phyloP scores from a whole-genome alignment of 2,888 invertebrate species.

The Rhopalosiphum nymphaeae region DNA sequence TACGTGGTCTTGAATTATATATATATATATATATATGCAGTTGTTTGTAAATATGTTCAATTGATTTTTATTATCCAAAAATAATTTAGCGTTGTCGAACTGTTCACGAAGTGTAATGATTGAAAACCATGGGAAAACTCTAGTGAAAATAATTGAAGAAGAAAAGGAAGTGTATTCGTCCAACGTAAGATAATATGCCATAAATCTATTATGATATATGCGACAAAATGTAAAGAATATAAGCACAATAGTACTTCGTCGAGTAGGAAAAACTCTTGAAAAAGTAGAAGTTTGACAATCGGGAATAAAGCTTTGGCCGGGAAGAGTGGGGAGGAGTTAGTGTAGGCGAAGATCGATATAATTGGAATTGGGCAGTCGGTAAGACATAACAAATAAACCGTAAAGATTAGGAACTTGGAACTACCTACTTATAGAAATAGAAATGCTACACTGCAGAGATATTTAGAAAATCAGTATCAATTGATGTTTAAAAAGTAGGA shows the following conservation, averaged over 20 bases:
- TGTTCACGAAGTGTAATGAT: background rate
- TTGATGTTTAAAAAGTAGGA: background rate
- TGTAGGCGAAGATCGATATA: too few species aligned
- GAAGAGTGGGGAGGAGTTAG: too few species aligned
- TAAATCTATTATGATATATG: background rate
- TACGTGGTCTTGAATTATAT: background rate
- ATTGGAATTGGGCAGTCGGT: too few species aligned
- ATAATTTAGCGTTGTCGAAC: background rate
- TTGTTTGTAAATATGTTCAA: background rate
- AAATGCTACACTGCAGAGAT: too few species aligned
- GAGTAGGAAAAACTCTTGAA: background rate
- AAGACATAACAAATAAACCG: too few species aligned
- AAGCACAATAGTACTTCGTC: background rate
- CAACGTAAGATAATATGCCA: constrained; percentile 13
- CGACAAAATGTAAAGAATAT: background rate
- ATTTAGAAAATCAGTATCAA: background rate
- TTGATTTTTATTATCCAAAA: background rate
- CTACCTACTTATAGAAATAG: background rate
- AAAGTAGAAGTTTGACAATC: too few species aligned
- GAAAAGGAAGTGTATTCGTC: background rate
- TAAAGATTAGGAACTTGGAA: too few species aligned
- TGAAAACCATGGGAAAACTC: constrained; percentile 42
- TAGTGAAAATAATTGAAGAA: constrained; percentile 23
- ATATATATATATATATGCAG: background rate
- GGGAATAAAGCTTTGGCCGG: background rate